A percentile compares a stretch with the other conserved stretches of the same genome.
Conservation (phyloP, 2,797 vertebrate genomes). For the Dicrostonyx torquatus region DNA sequence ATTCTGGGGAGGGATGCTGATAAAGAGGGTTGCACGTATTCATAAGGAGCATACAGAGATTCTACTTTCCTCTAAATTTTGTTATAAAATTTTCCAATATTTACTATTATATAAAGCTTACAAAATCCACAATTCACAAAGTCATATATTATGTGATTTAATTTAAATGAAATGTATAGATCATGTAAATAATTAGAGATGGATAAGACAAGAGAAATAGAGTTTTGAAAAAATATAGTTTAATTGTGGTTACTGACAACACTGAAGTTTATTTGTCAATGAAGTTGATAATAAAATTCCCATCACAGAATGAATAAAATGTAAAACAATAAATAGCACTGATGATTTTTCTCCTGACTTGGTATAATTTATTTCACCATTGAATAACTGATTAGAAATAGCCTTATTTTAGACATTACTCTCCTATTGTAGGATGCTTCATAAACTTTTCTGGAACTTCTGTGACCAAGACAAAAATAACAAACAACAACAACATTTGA, state of each 20-base stretch:
- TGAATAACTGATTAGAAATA: background rate
- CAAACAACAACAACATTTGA: background rate
- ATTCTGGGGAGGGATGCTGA: background rate
- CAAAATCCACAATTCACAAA: background rate
- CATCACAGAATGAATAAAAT: background rate
- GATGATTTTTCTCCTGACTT: background rate
- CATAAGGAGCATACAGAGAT: too few species aligned
- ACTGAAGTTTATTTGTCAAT: background rate
- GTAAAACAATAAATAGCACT: background rate
- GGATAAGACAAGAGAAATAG: background rate
- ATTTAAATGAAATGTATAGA: background rate
- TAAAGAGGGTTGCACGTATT: background rate
- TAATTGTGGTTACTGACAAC: background rate
- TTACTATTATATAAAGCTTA: background rate
- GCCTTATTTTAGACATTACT: background rate
- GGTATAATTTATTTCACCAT: background rate
- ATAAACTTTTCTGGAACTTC: background rate
- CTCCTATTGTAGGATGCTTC: background rate
- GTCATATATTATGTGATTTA: background rate
- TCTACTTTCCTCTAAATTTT: background rate
- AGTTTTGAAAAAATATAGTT: background rate
- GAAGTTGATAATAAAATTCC: background rate
- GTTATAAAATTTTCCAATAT: background rate
- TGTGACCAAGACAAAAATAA: background rate
- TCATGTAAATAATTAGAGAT: background rate